Percentiles rank a stretch among this genome's conserved stretches.
Evolutionary conservation across 2,888 invertebrate genomes (phyloP).

Genomic region (Drosophila subquinaria): DNA sequence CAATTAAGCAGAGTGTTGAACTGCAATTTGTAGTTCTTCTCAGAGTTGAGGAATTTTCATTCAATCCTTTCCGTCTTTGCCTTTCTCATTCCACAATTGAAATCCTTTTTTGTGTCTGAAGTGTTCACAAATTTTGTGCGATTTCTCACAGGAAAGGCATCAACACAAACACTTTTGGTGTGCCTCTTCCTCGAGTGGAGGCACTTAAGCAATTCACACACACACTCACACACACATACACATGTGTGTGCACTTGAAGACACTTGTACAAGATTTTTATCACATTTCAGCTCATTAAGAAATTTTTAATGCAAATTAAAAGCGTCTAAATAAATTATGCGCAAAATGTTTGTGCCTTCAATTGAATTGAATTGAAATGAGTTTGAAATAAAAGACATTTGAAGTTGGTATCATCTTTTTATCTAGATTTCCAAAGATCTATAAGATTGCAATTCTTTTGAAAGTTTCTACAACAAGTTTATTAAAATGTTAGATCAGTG

Average conservation of each 20-base stretch:
- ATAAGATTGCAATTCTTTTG: not conserved
- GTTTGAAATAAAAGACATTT: slow-evolving; percentile 10
- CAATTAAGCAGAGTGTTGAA: slow-evolving; percentile 66
- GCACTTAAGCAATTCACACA: slow-evolving; percentile 59
- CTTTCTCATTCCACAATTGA: slow-evolving; percentile 13
- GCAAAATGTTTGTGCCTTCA: slow-evolving; percentile 57
- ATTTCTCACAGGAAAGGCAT: slow-evolving; percentile 85
- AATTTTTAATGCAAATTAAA: slow-evolving; percentile 77
- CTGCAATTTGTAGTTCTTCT: slow-evolving; percentile 25
- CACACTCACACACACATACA: slow-evolving; percentile 13
- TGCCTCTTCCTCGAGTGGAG: slow-evolving; percentile 47
- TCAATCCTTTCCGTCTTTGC: slow-evolving; percentile 9
- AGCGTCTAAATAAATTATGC: slow-evolving; percentile 75
- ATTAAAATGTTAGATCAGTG: not conserved
- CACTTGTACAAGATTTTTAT: slow-evolving; percentile 69
- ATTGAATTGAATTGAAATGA: slow-evolving; percentile 10
- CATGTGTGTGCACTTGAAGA: slow-evolving; percentile 30
- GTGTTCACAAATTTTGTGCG: slow-evolving; percentile 78
- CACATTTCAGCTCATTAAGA: slow-evolving; percentile 74
- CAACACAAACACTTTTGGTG: slow-evolving; percentile 84
- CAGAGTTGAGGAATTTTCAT: slow-evolving; percentile 11
- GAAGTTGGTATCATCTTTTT: not conserved
- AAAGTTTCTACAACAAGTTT: not conserved
- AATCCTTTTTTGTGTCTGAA: slow-evolving; percentile 49
- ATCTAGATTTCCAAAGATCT: not conserved